Conservation (phyloP, 2,888 invertebrate species). For the Oxyteleia sp. region DNA sequence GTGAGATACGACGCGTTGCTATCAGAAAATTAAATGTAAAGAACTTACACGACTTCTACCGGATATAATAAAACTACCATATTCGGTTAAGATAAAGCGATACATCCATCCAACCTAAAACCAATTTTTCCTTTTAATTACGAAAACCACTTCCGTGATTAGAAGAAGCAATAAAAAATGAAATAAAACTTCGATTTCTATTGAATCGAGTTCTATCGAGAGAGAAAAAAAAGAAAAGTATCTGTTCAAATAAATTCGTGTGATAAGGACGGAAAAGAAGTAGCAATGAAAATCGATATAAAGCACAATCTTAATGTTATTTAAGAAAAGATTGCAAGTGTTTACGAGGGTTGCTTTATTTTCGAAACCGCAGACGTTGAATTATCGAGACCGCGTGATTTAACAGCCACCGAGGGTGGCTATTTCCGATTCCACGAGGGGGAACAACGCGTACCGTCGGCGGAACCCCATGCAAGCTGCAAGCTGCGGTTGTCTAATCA, state of each 20-base stretch:
- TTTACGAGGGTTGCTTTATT: constrained; percentile 69
- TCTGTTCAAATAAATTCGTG: constrained; percentile 15
- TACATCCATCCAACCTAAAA: not conserved
- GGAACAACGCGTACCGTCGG: constrained; percentile 41
- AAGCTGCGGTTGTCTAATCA: constrained; percentile 56
- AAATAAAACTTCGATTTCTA: constrained; percentile 6
- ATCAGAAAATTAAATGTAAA: constrained; percentile 57
- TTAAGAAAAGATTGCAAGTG: constrained; percentile 51
- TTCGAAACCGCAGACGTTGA: constrained; percentile 58
- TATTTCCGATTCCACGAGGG: constrained; percentile 57
- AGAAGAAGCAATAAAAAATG: not conserved
- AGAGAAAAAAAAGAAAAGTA: not conserved
- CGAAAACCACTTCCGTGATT: not conserved
- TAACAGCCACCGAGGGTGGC: constrained; percentile 58
- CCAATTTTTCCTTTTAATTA: not conserved
- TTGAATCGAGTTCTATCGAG: not conserved
- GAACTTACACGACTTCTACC: constrained; percentile 38
- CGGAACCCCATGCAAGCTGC: constrained; percentile 20
- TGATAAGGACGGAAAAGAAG: constrained; percentile 36
- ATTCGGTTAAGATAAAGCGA: constrained; percentile 24
- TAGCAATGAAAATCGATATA: constrained; percentile 44
- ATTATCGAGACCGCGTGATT: constrained; percentile 67
- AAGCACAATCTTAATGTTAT: constrained; percentile 47
- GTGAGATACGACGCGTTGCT: constrained; percentile 49
- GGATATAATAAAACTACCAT: constrained; percentile 30